These are phyloP conservation scores for Hyposoter didymator DNA, from an alignment of 2,888 invertebrate species.

Conservation along the genomic window DNA sequence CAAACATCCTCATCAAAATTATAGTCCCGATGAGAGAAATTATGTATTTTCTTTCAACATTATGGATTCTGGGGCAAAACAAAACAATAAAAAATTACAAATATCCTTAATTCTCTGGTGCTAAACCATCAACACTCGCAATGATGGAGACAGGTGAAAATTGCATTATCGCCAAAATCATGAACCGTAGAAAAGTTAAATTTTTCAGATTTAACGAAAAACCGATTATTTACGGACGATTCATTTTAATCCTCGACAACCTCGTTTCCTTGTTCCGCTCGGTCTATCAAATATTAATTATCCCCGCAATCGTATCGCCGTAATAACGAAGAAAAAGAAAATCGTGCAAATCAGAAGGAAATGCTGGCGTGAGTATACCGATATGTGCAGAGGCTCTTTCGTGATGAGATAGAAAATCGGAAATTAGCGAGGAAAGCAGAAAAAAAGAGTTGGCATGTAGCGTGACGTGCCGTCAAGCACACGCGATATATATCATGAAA, in stretches of 20 bases:
- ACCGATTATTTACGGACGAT: background rate
- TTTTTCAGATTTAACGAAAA: background rate
- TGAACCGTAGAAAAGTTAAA: background rate
- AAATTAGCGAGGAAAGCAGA: constrained; percentile 65
- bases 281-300: background rate
- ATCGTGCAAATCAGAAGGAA: constrained; percentile 34
- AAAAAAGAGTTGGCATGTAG: constrained; percentile 56
- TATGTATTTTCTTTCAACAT: background rate
- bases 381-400: constrained; percentile 5
- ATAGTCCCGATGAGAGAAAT: background rate
- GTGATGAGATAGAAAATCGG: constrained; percentile 56
- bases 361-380: background rate
- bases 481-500: constrained; percentile 59
- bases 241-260: background rate
- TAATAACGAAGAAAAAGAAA: constrained; percentile 41
- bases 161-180: background rate
- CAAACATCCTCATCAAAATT: constrained; percentile 1
- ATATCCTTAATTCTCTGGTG: background rate
- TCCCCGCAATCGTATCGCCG: background rate
- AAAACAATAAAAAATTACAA: background rate
- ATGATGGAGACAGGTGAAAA: background rate
- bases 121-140: background rate
- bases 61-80: background rate
- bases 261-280: constrained; percentile 9
- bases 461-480: constrained; percentile 53